These are phyloP conservation scores for Eurosta solidaginis DNA, from an alignment of 1,140 invertebrate species.

Conservation along the genomic window DNA sequence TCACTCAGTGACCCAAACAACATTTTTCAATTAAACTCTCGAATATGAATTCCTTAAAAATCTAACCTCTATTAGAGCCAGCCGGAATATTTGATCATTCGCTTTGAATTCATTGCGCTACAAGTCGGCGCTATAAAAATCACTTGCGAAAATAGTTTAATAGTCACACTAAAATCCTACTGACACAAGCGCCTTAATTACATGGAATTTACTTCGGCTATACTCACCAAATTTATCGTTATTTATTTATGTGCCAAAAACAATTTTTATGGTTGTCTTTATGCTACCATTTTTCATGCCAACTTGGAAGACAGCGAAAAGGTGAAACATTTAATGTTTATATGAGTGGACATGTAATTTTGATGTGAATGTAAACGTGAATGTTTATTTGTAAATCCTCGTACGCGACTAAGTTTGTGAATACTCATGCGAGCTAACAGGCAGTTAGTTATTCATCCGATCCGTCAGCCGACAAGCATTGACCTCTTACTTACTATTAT, in stretches of 20 bases:
- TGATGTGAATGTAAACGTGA: neutral
- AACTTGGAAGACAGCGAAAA: neutral
- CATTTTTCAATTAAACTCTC: slow-evolving; percentile 18
- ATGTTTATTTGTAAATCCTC: neutral
- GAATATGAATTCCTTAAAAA: slow-evolving; percentile 7
- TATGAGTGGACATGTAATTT: neutral
- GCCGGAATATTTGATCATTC: slow-evolving; percentile 7
- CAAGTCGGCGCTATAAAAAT: neutral
- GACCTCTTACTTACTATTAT: neutral
- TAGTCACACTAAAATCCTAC: too few species aligned
- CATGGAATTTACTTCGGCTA: neutral
- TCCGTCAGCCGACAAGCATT: neutral
- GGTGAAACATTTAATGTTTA: slow-evolving; percentile 17
- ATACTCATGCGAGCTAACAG: too few species aligned
- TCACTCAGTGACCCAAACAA: neutral
- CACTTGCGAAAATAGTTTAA: neutral
- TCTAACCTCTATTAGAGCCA: neutral
- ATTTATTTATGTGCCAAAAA: slow-evolving; percentile 26
- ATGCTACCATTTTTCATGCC: slow-evolving; percentile 27
- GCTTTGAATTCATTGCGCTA: too few species aligned
- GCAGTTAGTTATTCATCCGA: neutral
- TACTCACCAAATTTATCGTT: neutral
- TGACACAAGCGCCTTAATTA: slow-evolving; percentile 17
- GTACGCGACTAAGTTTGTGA: too few species aligned
- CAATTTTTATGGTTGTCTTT: slow-evolving; percentile 19